These are phyloP conservation scores for Dastarcus helophoroides DNA, from an alignment of 2,888 invertebrate species.

Conservation along the genomic window DNA sequence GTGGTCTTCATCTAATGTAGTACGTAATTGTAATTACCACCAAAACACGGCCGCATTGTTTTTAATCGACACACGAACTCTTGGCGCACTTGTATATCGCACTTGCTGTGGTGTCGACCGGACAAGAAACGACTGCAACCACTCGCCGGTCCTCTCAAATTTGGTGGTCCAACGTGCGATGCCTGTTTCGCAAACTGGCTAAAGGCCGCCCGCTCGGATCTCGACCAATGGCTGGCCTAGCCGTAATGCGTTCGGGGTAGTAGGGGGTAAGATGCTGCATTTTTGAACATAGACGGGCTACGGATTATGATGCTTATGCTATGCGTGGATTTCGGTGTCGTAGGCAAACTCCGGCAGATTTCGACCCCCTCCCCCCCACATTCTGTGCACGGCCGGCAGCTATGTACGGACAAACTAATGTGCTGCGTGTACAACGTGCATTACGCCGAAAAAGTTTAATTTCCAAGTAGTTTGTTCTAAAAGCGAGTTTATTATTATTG, in stretches of 20 bases:
- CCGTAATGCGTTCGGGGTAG: slow-evolving; percentile 32
- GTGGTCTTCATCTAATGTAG: neutral
- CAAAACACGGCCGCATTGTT: neutral
- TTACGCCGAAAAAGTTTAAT: neutral
- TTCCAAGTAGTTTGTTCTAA: neutral
- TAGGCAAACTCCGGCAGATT: neutral
- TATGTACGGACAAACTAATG: slow-evolving; percentile 6
- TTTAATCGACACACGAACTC: neutral
- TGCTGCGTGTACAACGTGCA: slow-evolving; percentile 1
- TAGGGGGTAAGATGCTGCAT: slow-evolving; percentile 36
- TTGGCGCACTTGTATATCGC: slow-evolving; percentile 1
- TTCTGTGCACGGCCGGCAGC: slow-evolving; percentile 2
- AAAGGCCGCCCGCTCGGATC: slow-evolving; percentile 27
- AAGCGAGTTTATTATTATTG: neutral
- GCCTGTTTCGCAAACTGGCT: slow-evolving; percentile 35
- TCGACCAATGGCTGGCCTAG: slow-evolving; percentile 34
- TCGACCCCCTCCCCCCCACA: too few species aligned
- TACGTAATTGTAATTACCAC: neutral
- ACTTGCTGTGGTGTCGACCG: slow-evolving; percentile 3
- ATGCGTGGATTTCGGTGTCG: slow-evolving; percentile 14
- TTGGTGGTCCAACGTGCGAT: slow-evolving; percentile 29
- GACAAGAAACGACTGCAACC: slow-evolving; percentile 7
- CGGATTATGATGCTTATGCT: slow-evolving; percentile 26
- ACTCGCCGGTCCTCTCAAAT: slow-evolving; percentile 27
- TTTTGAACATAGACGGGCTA: slow-evolving; percentile 31